phyloP scores from a whole-genome alignment of 2,888 invertebrate species.

The Gymnocheta viridis region DNA sequence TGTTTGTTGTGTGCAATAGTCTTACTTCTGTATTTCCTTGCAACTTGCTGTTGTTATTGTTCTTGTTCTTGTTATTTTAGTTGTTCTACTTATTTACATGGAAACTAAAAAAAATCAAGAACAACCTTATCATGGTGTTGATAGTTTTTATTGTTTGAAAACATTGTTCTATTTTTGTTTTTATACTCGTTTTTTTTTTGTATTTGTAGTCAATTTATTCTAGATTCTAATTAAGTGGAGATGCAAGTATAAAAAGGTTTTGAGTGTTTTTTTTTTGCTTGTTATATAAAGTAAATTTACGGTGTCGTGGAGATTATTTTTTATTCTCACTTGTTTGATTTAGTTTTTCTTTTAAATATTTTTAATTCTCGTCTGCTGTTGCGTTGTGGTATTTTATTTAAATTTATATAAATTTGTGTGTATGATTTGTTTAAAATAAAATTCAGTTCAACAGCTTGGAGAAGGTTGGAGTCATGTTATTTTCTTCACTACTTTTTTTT shows the following conservation, averaged over 20 bases:
- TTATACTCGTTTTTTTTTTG: slow-evolving; percentile 12
- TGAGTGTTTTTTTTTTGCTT: background rate
- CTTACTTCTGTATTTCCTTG: slow-evolving; percentile 9
- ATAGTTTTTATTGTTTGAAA: slow-evolving; percentile 31
- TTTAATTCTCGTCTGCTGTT: background rate
- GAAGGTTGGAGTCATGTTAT: background rate
- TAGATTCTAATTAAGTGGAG: slow-evolving; percentile 26
- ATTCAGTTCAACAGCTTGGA: slow-evolving; percentile 5
- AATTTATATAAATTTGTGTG: background rate
- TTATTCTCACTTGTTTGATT: slow-evolving; percentile 12
- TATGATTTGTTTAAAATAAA: slow-evolving; percentile 6
- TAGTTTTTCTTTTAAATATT: background rate
- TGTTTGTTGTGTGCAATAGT: slow-evolving; percentile 15
- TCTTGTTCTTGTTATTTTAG: slow-evolving; percentile 36
- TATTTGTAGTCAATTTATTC: slow-evolving; percentile 18
- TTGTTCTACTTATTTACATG: slow-evolving; percentile 40
- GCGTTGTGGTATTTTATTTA: slow-evolving; percentile 2
- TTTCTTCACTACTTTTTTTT: background rate
- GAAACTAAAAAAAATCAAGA: slow-evolving; percentile 24
- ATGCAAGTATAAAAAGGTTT: background rate
- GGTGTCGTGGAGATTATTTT: slow-evolving; percentile 15
- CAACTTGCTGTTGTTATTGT: slow-evolving; percentile 44
- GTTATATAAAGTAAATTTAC: slow-evolving; percentile 8
- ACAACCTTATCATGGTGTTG: slow-evolving; percentile 23
- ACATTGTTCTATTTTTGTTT: slow-evolving; percentile 30